Evolutionary conservation across 1,140 invertebrate genomes (phyloP).

Genomic region (Penaeus japonicus): DNA sequence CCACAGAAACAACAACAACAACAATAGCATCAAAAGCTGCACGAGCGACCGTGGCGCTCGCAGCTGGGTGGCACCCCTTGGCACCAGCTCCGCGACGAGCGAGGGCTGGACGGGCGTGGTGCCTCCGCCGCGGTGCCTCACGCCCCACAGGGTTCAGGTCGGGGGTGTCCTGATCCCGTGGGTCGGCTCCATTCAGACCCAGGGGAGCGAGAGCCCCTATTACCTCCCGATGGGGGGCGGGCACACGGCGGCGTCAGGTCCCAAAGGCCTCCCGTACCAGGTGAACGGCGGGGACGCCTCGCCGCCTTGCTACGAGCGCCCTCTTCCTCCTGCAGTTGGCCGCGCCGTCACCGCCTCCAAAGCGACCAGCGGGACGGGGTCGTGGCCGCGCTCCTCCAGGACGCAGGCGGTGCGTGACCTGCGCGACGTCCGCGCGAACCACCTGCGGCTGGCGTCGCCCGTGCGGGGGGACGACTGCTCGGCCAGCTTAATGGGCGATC

Average conservation of each 20-base stretch:
- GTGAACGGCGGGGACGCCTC: neutral
- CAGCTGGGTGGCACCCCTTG: neutral
- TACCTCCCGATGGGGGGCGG: conserved; percentile 28
- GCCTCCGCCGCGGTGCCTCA: conserved; percentile 34
- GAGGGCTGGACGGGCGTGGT: conserved; percentile 22
- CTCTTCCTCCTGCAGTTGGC: neutral
- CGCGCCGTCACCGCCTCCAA: too few relatives aligned
- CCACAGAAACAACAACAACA: neutral
- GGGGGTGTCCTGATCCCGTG: conserved; percentile 26
- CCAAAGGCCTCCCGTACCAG: neutral
- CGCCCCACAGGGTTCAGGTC: conserved; percentile 31
- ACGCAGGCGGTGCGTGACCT: neutral
- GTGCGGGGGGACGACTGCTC: neutral
- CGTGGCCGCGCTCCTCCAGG: too few relatives aligned
- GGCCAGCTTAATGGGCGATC: conserved; percentile 16
- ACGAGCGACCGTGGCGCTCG: neutral
- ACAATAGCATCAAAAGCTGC: neutral
- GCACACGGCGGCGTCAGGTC: neutral
- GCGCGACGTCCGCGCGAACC: neutral
- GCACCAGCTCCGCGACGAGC: neutral
- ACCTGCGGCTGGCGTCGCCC: neutral
- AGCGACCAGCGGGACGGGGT: too few relatives aligned
- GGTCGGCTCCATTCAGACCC: conserved; percentile 2
- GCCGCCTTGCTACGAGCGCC: neutral
- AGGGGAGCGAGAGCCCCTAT: conserved; percentile 21